These are phyloP conservation scores for Poecile montanus DNA, from an alignment of 2,797 vertebrate species.

Conservation along the genomic window DNA sequence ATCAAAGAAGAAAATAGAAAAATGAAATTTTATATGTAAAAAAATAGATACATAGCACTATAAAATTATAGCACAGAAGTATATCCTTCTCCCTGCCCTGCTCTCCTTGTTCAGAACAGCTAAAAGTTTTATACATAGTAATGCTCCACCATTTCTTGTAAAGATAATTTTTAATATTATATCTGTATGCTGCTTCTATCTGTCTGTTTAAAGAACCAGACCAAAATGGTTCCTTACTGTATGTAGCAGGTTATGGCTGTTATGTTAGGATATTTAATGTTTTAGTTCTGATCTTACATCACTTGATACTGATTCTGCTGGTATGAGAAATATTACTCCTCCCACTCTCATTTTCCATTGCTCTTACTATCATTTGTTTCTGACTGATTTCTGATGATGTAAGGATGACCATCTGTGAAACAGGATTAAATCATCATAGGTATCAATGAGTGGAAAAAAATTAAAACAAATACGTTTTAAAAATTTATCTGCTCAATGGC, in stretches of 20 bases:
- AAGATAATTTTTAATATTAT: background rate
- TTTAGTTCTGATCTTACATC: background rate
- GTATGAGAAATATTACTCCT: background rate
- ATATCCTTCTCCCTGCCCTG: rapidly evolving
- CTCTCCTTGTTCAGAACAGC: background rate
- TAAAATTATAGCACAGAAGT: background rate
- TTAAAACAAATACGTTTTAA: background rate
- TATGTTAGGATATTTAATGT: background rate
- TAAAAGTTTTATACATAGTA: background rate
- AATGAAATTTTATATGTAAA: background rate
- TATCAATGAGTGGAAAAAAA: background rate
- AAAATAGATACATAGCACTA: rapidly evolving
- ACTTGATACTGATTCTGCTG: background rate
- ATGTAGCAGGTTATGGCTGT: background rate
- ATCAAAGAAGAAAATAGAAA: background rate
- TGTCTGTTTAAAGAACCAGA: background rate
- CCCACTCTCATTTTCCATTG: background rate
- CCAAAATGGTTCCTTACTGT: background rate
- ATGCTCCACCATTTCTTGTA: background rate
- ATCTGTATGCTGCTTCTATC: background rate
- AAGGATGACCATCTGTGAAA: background rate
- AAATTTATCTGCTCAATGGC: background rate
- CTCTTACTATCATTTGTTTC: background rate
- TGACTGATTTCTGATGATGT: background rate
- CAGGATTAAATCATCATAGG: background rate